Evolutionary conservation across 2,113 vertebrate genomes (phyloP).

Genomic region (Halichoeres trimaculatus): DNA sequence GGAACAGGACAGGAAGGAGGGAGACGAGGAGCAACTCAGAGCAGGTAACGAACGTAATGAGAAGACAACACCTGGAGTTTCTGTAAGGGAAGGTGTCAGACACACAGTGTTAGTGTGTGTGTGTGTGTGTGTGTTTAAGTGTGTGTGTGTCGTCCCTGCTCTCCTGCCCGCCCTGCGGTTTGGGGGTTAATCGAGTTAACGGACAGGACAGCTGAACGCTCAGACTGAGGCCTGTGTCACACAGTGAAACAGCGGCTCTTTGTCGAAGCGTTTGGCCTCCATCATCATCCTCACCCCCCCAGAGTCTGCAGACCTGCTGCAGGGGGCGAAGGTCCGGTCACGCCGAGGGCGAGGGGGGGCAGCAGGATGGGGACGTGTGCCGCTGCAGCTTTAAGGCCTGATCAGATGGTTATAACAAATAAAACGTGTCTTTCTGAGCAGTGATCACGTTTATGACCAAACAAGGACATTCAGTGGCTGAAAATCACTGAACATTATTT

Average conservation of each 20-base stretch:
- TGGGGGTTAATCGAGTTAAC: conserved; percentile 71
- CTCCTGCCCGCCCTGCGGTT: conserved; percentile 31
- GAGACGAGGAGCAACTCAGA: not conserved
- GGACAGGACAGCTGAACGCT: conserved; percentile 64
- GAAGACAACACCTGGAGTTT: no score
- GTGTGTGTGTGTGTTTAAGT: not conserved
- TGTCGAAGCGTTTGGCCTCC: conserved; percentile 48
- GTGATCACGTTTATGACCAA: no score
- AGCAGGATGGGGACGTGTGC: not conserved
- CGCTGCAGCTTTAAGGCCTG: not conserved
- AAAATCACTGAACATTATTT: no score
- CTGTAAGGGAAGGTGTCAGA: not conserved
- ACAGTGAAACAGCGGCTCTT: conserved; percentile 65
- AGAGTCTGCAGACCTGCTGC: no score
- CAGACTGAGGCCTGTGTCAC: conserved; percentile 51
- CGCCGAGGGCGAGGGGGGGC: conserved; percentile 30
- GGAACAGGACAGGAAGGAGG: not conserved
- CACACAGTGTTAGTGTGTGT: not conserved
- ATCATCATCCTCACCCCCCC: not conserved
- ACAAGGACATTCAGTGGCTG: no score
- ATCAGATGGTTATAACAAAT: no score
- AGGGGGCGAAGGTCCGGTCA: no score
- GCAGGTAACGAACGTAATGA: not conserved
- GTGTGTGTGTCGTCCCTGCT: not conserved
- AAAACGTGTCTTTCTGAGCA: no score